These are phyloP conservation scores for Harlomillsia oculata DNA, from an alignment of 1,140 invertebrate genomes.

Conservation along the genomic window DNA sequence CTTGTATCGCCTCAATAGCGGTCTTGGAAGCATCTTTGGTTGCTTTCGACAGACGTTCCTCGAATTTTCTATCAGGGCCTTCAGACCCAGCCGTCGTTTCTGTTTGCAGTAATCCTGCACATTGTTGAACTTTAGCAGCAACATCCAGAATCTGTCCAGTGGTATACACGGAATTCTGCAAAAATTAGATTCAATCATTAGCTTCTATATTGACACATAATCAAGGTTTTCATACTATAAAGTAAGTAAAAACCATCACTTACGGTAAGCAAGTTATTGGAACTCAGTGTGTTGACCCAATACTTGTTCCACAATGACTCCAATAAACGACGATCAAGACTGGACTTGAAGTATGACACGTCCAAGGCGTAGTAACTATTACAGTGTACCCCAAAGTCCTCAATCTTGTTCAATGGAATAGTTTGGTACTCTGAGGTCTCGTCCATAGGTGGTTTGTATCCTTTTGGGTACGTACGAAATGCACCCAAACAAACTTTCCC, in stretches of 20 bases:
- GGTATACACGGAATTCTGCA: conserved; percentile 83
- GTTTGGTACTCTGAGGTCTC: conserved; percentile 98
- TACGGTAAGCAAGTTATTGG: conserved; percentile 80
- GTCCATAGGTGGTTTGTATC: conserved; percentile 96
- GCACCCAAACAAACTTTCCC: conserved; percentile 99
- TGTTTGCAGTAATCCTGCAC: conserved; percentile 68
- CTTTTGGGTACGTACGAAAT: conserved; percentile 95
- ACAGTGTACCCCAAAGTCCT: conserved; percentile 99
- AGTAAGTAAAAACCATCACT: conserved; percentile 27
- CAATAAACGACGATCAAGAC: conserved; percentile 77
- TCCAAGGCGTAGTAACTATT: conserved; percentile 98
- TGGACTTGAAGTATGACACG: conserved; percentile 96
- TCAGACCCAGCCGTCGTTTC: conserved; percentile 57
- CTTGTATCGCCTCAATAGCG: conserved; percentile 94
- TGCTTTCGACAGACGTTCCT: conserved; percentile 92
- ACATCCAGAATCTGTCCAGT: conserved; percentile 94
- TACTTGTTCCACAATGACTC: conserved; percentile 99
- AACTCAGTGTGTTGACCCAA: conserved; percentile 97
- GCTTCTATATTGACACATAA: background rate
- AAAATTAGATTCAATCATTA: background rate
- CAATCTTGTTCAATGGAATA: conserved; percentile 98
- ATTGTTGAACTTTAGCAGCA: conserved; percentile 92
- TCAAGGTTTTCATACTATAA: background rate
- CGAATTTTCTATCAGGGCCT: conserved; percentile 78
- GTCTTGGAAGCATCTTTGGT: conserved; percentile 94